phyloP scores from a whole-genome alignment of 1,140 invertebrate species.

The Bathynomus jamesi region DNA sequence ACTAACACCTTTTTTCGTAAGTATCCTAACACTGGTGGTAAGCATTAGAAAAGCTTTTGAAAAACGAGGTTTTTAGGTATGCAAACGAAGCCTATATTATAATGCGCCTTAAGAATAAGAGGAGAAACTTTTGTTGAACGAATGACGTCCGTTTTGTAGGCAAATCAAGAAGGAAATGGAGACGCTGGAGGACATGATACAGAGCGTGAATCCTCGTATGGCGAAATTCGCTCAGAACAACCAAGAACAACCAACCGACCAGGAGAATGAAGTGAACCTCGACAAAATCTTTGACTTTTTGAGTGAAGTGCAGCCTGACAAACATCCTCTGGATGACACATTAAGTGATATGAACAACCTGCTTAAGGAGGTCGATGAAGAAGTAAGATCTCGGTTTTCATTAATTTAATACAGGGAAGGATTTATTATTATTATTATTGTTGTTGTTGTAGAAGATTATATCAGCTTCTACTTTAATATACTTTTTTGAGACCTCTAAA shows the following conservation, averaged over 20 bases:
- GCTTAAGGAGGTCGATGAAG: conserved; percentile 49
- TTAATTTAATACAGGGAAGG: background rate
- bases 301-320: conserved; percentile 61
- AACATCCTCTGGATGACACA: conserved; percentile 70
- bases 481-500: too few species aligned
- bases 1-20: too few species aligned
- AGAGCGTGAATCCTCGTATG: conserved; percentile 55
- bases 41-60: too few species aligned
- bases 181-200: conserved; percentile 63
- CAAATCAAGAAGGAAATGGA: conserved; percentile 55
- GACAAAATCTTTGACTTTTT: conserved; percentile 91
- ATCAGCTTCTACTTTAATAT: too few species aligned
- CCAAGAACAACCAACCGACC: conserved; percentile 46
- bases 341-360: conserved; percentile 73
- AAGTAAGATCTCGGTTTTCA: conserved; percentile 26
- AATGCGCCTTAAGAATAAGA: too few species aligned
- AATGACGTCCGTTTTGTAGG: too few species aligned
- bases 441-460: background rate
- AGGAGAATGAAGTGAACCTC: conserved; percentile 68
- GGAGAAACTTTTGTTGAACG: too few species aligned
- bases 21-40: too few species aligned
- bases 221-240: conserved; percentile 40
- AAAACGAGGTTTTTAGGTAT: too few species aligned
- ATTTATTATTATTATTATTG: background rate
- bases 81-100: too few species aligned